A percentile compares a stretch with the other conserved stretches of the same genome.
Evolutionary conservation across 2,888 invertebrate species (phyloP).

Genomic region (Heliconius ismenius): DNA sequence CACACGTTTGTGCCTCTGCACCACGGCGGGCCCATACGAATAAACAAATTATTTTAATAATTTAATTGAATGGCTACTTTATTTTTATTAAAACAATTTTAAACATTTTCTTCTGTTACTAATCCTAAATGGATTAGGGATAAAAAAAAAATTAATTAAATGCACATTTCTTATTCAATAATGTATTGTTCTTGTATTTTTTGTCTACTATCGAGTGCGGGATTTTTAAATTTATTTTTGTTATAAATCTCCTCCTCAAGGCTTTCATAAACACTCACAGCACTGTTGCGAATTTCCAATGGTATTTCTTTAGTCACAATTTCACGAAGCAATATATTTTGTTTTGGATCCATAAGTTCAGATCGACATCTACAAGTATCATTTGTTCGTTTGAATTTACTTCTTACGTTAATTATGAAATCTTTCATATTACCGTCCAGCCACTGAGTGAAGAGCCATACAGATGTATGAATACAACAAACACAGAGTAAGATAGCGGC

Average conservation of each 20-base stretch:
- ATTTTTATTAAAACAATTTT: too few species aligned
- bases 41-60: too few species aligned
- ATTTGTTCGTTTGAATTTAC: constrained; percentile 41
- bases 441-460: constrained; percentile 52
- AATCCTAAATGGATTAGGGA: not conserved
- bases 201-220: constrained; percentile 52
- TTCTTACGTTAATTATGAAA: constrained; percentile 42
- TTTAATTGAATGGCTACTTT: too few species aligned
- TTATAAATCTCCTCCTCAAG: constrained; percentile 55
- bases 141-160: not conserved
- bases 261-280: constrained; percentile 60
- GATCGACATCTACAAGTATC: constrained; percentile 28
- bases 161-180: not conserved
- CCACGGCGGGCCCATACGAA: too few species aligned
- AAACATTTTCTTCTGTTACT: not conserved
- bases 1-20: too few species aligned
- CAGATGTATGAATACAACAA: constrained; percentile 50
- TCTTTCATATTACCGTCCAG: constrained; percentile 48
- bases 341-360: constrained; percentile 50
- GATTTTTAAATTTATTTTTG: constrained; percentile 58
- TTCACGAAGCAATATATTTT: constrained; percentile 60
- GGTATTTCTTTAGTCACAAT: constrained; percentile 65
- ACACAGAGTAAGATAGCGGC: constrained; percentile 52
- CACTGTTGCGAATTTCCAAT: constrained; percentile 59
- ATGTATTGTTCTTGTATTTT: constrained; percentile 41